A percentile compares a stretch with the other conserved stretches of the same genome.
These are phyloP conservation scores for Epinotia ramella DNA, from an alignment of 2,888 invertebrate genomes.

Conservation along the genomic window DNA sequence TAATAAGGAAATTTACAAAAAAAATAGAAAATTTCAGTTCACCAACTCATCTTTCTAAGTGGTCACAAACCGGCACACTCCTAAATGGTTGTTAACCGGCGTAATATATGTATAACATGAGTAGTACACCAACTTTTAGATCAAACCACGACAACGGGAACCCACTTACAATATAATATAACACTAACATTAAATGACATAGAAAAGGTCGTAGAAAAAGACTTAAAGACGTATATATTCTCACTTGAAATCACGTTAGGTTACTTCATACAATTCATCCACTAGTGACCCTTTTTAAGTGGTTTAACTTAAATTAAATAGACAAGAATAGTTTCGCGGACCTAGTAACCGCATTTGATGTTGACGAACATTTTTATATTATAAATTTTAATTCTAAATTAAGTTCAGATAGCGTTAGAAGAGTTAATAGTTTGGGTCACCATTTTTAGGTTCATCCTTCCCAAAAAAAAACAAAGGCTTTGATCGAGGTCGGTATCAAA, in stretches of 20 bases:
- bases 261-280: constrained; percentile 66
- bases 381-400: constrained; percentile 2
- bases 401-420: constrained; percentile 2
- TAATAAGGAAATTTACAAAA: no score
- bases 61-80: no score
- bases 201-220: constrained; percentile 83
- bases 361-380: not conserved
- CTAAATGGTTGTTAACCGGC: no score
- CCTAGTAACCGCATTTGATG: not conserved
- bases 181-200: constrained; percentile 82
- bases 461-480: not conserved
- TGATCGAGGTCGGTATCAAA: not conserved
- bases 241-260: constrained; percentile 82
- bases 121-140: constrained; percentile 3
- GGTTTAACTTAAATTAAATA: constrained; percentile 25
- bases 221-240: constrained; percentile 73
- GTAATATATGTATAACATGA: no score
- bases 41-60: no score
- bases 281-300: constrained; percentile 46
- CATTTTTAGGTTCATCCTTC: not conserved
- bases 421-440: not conserved
- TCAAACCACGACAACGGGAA: not conserved
- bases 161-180: constrained; percentile 52
- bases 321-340: constrained; percentile 20
- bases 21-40: no score